Percentiles rank a stretch among this genome's conserved stretches.
Conservation (phyloP, 2,888 invertebrate species). For the Drosophila pseudotalamancana region DNA sequence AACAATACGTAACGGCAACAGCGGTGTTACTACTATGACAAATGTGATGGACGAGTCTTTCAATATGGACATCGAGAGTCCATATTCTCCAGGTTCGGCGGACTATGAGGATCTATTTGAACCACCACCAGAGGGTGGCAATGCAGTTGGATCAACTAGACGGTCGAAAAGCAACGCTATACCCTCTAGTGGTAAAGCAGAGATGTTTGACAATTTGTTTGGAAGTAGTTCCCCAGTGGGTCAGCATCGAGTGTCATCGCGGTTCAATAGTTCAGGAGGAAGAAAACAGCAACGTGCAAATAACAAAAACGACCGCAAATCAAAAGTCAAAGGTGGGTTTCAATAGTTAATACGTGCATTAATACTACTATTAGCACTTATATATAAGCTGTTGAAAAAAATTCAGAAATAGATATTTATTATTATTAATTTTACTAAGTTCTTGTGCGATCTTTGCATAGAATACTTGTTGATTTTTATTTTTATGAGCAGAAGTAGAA, state of each 20-base stretch:
- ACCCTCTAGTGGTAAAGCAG: slow-evolving; percentile 61
- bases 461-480: not conserved
- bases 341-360: slow-evolving; percentile 1
- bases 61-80: slow-evolving; percentile 90
- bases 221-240: slow-evolving; percentile 85
- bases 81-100: slow-evolving; percentile 95
- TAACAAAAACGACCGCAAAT: slow-evolving; percentile 66
- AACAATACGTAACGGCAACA: slow-evolving; percentile 47
- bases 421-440: not conserved
- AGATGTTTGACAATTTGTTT: slow-evolving; percentile 88
- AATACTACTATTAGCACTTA: not conserved
- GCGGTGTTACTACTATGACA: slow-evolving; percentile 19
- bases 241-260: slow-evolving; percentile 67
- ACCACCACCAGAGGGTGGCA: slow-evolving; percentile 86
- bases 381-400: not conserved
- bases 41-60: slow-evolving; percentile 85
- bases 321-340: slow-evolving; percentile 84
- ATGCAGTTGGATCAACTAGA: slow-evolving; percentile 42
- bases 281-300: slow-evolving; percentile 54
- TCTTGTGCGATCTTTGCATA: not conserved
- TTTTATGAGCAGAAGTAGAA: not conserved
- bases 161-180: slow-evolving; percentile 50
- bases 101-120: slow-evolving; percentile 95
- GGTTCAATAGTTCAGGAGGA: slow-evolving; percentile 49
- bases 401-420: not conserved